Evolutionary conservation across 2,797 vertebrate genomes (phyloP), one percentile per base, ranked within the genome.

Genomic region (Steatocranus sp.): DNA sequence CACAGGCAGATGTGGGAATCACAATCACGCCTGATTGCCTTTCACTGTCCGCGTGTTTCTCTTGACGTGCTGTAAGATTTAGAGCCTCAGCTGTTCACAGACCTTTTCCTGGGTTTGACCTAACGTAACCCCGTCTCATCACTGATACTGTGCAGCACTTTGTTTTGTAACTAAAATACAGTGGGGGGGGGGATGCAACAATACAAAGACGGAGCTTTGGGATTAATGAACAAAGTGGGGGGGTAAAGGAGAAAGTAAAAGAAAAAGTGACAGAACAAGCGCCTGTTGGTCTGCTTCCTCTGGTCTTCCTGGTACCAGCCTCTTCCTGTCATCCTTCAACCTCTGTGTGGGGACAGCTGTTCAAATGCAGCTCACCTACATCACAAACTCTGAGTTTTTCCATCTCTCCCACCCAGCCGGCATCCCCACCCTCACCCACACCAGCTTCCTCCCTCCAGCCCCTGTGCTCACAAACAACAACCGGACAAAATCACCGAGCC

Each of bases 1-100:
- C 79, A 89, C 87, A 88, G 88, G 92, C 93, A 93, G 91, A 94
- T 93, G 90, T 93, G 85, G 89, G 88, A 54, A 88, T 92, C 90
- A 91, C 86, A 87, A 84, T 87, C 83, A 86, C 54, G 83, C 83
- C 83, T 88, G 91, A 93, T 93, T 90, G 89, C 80, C 78, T 91
- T 91, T 91, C 89, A 87, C 90, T 41, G 61, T 25, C 7, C 20
- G 61, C 11, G 8, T 93, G 91, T 87, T 88, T 91, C 85, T 88
- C 78, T 58, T 85, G 87, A 82, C 63, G 12, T 87, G 80, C 78
- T 86, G 83, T 58, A 79, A 88, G 82, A 89, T 73, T 86, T 43
- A 81, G 25, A 75, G 68, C 74, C 51, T 41, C 11, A 11, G 49
- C 15, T 73, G 20, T 75, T 63, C 78, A 68, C 15, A 11, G 49